These are phyloP conservation scores for Myiotriccus ornatus DNA, from an alignment of 2,797 vertebrate genomes.

Conservation along the genomic window DNA sequence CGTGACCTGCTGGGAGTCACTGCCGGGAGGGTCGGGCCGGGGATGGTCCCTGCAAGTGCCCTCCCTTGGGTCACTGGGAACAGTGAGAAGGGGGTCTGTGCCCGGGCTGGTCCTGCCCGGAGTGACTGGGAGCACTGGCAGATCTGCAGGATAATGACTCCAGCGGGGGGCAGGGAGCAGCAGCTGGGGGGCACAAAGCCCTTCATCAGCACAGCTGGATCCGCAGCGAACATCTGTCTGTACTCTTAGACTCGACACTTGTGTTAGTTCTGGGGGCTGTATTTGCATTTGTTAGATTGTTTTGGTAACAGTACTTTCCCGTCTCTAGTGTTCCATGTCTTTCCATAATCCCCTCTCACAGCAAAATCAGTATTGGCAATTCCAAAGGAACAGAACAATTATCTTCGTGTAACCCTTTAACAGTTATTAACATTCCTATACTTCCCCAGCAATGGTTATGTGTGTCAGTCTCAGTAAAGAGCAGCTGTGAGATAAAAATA, in stretches of 20 bases:
- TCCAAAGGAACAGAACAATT: slow-evolving; percentile 57
- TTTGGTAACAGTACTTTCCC: slow-evolving; percentile 51
- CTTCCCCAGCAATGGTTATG: slow-evolving; percentile 27
- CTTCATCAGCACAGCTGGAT: slow-evolving; percentile 69
- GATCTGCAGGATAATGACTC: slow-evolving; percentile 54
- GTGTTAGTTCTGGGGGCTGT: slow-evolving; percentile 44
- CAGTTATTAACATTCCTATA: slow-evolving; percentile 59
- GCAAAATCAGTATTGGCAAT: slow-evolving; percentile 53
- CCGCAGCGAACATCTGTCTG: slow-evolving; percentile 59
- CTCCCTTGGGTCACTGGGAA: neutral
- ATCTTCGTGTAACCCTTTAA: slow-evolving; percentile 60
- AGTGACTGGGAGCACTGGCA: slow-evolving; percentile 20
- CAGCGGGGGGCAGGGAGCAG: slow-evolving; percentile 61
- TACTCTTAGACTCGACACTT: slow-evolving; percentile 52
- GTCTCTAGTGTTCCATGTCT: slow-evolving; percentile 50
- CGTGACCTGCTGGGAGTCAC: neutral
- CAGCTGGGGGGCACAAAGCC: slow-evolving; percentile 68
- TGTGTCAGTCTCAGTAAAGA: slow-evolving; percentile 24
- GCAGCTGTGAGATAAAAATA: slow-evolving; percentile 52
- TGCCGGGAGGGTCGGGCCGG: neutral
- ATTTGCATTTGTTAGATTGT: slow-evolving; percentile 64
- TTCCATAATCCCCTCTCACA: slow-evolving; percentile 52
- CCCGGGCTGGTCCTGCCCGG: neutral
- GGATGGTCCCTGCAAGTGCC: neutral
- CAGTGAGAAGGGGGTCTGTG: neutral